Evolutionary conservation across 2,888 invertebrate genomes (phyloP).

Genomic region (Agrochola lota): DNA sequence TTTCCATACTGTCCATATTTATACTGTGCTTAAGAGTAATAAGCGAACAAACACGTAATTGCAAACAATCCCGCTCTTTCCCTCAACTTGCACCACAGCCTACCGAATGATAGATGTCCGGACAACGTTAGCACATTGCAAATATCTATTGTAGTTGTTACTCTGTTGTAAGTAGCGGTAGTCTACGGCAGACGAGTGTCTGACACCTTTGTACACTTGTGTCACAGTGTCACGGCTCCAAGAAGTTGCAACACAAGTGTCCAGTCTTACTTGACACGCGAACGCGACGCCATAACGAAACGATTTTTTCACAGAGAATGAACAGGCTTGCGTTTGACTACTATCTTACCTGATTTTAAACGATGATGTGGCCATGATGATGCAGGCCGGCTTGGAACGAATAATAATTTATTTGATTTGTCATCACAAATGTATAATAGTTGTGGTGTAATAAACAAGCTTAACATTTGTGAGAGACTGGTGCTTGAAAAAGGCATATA

Average conservation of each 20-base stretch:
- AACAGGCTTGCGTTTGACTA: background rate
- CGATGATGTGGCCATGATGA: background rate
- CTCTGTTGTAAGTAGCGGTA: slow-evolving; percentile 45
- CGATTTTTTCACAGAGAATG: background rate
- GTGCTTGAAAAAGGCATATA: background rate
- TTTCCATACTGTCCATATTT: no score
- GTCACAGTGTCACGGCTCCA: slow-evolving; percentile 29
- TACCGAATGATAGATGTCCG: slow-evolving; percentile 60
- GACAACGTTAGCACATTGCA: slow-evolving; percentile 64
- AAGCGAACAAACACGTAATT: no score
- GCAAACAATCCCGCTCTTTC: background rate
- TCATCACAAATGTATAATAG: background rate
- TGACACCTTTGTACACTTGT: slow-evolving; percentile 52
- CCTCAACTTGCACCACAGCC: slow-evolving; percentile 30
- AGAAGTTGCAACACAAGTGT: slow-evolving; percentile 17
- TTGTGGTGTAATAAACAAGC: no score
- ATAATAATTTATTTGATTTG: background rate
- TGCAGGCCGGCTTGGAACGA: background rate
- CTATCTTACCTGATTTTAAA: background rate
- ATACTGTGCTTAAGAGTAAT: no score
- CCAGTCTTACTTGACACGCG: slow-evolving; percentile 6
- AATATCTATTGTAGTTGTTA: slow-evolving; percentile 60
- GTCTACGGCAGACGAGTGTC: slow-evolving; percentile 39
- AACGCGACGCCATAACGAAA: background rate
- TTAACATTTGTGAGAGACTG: background rate